These are phyloP conservation scores for Coranthus polyacanthus DNA, from an alignment of 2,797 vertebrate genomes.

Conservation along the genomic window DNA sequence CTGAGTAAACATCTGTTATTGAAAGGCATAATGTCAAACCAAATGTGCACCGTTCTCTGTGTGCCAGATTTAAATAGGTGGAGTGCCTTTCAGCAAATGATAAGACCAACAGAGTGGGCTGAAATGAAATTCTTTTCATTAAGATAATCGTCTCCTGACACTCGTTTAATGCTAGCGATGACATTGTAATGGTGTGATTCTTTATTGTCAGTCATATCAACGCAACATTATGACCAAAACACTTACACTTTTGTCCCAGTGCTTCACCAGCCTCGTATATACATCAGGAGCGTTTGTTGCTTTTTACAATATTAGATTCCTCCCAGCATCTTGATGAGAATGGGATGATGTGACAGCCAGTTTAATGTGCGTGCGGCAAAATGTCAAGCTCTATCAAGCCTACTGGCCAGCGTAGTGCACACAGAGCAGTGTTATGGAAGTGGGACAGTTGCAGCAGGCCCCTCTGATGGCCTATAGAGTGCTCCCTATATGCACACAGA, in stretches of 20 bases:
- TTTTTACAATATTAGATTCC: constrained; percentile 65
- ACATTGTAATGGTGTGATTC: constrained; percentile 59
- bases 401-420: constrained; percentile 65
- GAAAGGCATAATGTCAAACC: constrained; percentile 56
- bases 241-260: constrained; percentile 41
- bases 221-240: constrained; percentile 55
- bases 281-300: not conserved
- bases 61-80: constrained; percentile 65
- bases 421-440: constrained; percentile 76
- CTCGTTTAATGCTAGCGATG: constrained; percentile 41
- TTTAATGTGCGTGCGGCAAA: constrained; percentile 67
- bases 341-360: constrained; percentile 64
- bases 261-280: constrained; percentile 13
- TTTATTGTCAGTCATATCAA: constrained; percentile 55
- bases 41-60: constrained; percentile 53
- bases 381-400: constrained; percentile 68
- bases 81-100: constrained; percentile 65
- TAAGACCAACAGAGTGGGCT: constrained; percentile 62
- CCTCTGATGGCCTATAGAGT: constrained; percentile 76
- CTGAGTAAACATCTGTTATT: constrained; percentile 76
- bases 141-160: constrained; percentile 58
- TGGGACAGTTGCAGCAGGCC: constrained; percentile 76
- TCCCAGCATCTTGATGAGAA: constrained; percentile 43
- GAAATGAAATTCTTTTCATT: constrained; percentile 69
- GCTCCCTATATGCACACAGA: constrained; percentile 82